phyloP scores from a whole-genome alignment of 2,113 vertebrate genomes.

The Python bivittatus region DNA sequence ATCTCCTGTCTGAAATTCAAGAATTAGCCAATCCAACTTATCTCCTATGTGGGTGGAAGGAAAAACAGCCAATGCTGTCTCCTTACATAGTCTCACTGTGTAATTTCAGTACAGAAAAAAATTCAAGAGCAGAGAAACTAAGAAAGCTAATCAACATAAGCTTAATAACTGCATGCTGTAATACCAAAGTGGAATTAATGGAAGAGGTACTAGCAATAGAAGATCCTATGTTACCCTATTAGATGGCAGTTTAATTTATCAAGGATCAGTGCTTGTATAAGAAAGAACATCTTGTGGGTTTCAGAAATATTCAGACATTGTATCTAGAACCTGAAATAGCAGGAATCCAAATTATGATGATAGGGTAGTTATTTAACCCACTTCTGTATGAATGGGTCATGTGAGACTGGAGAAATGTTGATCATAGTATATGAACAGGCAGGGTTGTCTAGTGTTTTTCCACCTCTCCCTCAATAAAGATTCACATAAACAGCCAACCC shows the following conservation, averaged over 20 bases:
- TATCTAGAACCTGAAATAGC: not conserved
- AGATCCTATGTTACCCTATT: not conserved
- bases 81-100: not conserved
- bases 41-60: too few species aligned
- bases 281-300: not conserved
- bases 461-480: not conserved
- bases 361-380: not conserved
- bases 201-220: not conserved
- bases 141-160: not conserved
- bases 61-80: not conserved
- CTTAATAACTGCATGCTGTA: not conserved
- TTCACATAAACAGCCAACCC: not conserved
- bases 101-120: not conserved
- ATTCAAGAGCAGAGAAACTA: not conserved
- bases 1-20: not conserved
- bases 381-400: not conserved
- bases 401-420: not conserved
- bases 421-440: not conserved
- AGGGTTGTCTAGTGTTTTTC: not conserved
- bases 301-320: not conserved
- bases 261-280: not conserved
- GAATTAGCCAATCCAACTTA: not conserved
- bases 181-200: not conserved
- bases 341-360: not conserved
- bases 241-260: not conserved